Evolutionary conservation across 2,888 invertebrate species (phyloP).

Genomic region (Sminthurinus aureus): DNA sequence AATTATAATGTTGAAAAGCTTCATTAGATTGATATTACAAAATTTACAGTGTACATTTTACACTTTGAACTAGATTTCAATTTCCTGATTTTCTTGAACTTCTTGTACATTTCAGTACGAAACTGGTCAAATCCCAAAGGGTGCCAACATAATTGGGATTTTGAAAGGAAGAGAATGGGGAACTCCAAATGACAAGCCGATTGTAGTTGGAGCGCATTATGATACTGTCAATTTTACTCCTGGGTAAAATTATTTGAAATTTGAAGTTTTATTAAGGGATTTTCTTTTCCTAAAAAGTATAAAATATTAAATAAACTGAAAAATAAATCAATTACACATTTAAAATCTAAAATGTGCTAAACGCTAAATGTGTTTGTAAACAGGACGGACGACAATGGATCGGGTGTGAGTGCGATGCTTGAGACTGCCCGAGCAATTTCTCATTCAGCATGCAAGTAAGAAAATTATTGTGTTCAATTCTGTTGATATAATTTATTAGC

Average conservation of each 20-base stretch:
- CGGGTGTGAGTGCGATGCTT: constrained; percentile 62
- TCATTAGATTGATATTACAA: neutral
- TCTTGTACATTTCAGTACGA: constrained; percentile 48
- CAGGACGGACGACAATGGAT: constrained; percentile 62
- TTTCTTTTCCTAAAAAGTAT: no score
- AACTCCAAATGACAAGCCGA: constrained; percentile 61
- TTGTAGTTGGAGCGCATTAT: constrained; percentile 63
- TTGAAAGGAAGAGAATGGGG: constrained; percentile 61
- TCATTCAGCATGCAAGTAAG: constrained; percentile 57
- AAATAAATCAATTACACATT: neutral
- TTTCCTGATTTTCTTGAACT: neutral
- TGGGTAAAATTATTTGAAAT: neutral
- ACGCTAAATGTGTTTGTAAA: constrained; percentile 50
- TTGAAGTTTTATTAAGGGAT: neutral
- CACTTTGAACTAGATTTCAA: neutral
- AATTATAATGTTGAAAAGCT: no score
- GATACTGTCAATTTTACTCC: constrained; percentile 61
- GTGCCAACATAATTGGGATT: constrained; percentile 62
- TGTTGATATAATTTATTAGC: neutral
- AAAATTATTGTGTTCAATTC: neutral
- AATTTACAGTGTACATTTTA: neutral
- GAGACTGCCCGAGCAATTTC: constrained; percentile 61
- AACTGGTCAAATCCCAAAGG: constrained; percentile 55
- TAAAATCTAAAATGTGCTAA: neutral
- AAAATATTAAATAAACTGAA: neutral